phyloP scores from a whole-genome alignment of 2,888 invertebrate genomes.

The Hypomecis atomaria region DNA sequence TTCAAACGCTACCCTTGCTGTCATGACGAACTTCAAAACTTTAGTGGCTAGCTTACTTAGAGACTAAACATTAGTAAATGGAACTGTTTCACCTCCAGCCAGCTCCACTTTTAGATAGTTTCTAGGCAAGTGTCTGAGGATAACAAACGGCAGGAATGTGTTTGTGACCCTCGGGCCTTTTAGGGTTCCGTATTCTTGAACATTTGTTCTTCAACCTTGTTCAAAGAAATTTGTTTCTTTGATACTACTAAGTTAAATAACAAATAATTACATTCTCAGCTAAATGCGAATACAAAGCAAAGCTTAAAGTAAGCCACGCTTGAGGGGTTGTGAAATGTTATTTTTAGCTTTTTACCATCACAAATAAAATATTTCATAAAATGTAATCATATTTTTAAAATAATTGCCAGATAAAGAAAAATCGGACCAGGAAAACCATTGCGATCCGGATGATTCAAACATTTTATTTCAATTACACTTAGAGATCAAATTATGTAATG shows the following conservation, averaged over 20 bases:
- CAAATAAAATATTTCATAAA: no score
- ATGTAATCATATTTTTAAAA: no score
- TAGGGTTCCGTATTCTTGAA: background rate
- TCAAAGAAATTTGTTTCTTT: background rate
- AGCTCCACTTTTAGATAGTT: conserved; percentile 7
- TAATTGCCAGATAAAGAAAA: background rate
- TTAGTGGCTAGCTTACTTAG: background rate
- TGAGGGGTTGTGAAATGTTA: background rate
- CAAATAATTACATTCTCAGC: background rate
- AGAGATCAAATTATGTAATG: no score
- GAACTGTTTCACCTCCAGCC: background rate
- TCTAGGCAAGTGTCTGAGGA: conserved; percentile 6
- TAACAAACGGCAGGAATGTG: conserved; percentile 12
- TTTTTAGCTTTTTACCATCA: background rate
- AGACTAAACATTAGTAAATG: conserved; percentile 20
- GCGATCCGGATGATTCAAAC: no score
- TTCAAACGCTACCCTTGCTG: conserved; percentile 8
- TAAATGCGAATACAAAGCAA: background rate
- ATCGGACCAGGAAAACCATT: no score
- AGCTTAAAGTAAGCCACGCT: background rate
- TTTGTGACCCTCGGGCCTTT: conserved; percentile 13
- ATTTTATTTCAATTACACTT: no score
- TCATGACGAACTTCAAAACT: conserved; percentile 10
- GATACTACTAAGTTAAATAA: background rate
- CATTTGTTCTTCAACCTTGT: conserved; percentile 10